Base-by-base conservation (phyloP, 2,113 vertebrate species). In the Halcyon malimbica region DNA sequence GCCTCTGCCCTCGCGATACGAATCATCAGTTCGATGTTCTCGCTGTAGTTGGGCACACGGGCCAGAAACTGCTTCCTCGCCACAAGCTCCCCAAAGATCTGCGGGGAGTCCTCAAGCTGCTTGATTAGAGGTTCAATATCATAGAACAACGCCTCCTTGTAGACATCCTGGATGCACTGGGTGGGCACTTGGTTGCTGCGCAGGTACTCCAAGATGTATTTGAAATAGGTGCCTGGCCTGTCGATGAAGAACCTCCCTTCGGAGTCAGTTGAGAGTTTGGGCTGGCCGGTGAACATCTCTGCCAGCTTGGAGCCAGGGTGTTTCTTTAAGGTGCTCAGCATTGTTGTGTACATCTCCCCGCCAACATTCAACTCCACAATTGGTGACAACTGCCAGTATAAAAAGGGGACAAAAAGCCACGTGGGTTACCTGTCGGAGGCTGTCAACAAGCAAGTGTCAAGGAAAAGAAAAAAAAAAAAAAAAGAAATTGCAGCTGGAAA, bases 11-110 rank as follows among this genome's bases (percentile, higher is more conserved):
- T 93, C 1, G 99, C 99, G 0, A 99, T 98, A 57, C 98, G 98
- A 63, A 99, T 98, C 97, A 99, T 98, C 75, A 99, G 98, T 97
- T 99, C 99, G 0, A 99, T 98, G 96, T 99, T 99, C 97, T 99
- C 99, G 0, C 93, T 97, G 97, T 99, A 99, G 95, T 97, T 98
- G 0, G 98, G 99, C 48, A 99, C 99, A 1, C 98, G 97, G 62
- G 99, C 97, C 74, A 99, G 93, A 39, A 99, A 99, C 96, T 99
- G 99, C 97, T 98, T 99, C 77, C 99, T 96, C 0, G 98, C 99
- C 83, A 99, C 98, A 1, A 98, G 87, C 93, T 99, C 99, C 0
- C 99, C 99, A 1, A 99, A 99, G 59, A 99, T 96, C 95, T 95
- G 97, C 0, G 99, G 99, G 4, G 92, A 98, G 31, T 99, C 99